Conservation (phyloP, 64 coral and sea anemone genomes). For the Porites lutea region DNA sequence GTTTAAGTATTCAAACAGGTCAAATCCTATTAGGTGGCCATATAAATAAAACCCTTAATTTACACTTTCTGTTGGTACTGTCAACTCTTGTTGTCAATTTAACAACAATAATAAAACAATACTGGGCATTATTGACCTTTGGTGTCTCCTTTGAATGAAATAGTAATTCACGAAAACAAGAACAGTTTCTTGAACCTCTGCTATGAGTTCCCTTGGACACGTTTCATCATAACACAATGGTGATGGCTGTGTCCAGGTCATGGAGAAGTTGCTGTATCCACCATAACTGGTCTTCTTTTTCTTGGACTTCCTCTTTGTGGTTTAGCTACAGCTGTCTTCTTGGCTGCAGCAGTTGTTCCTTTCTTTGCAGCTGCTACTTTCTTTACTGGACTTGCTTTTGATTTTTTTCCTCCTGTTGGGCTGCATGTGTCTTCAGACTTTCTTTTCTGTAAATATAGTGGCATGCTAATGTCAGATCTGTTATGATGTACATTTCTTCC, state of each 20-base stretch:
- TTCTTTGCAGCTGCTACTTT: background rate
- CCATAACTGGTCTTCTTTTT: slow-evolving; percentile 34
- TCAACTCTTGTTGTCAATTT: too few relatives aligned
- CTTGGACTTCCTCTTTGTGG: background rate
- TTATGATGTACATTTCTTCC: too few relatives aligned
- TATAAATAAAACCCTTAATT: too few relatives aligned
- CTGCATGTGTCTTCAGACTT: background rate
- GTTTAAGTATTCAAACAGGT: too few relatives aligned
- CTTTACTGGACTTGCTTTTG: slow-evolving; percentile 4
- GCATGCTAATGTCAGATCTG: too few relatives aligned
- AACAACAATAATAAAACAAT: too few relatives aligned
- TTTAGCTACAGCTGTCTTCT: background rate
- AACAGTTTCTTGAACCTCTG: too few relatives aligned
- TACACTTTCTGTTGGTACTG: too few relatives aligned
- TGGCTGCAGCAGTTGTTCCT: background rate
- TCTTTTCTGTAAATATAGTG: background rate
- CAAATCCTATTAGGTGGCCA: too few relatives aligned
- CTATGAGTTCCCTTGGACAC: background rate
- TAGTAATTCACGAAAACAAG: too few relatives aligned
- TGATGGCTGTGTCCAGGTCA: background rate
- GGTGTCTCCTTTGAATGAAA: too few relatives aligned
- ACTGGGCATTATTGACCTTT: too few relatives aligned
- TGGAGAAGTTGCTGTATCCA: slow-evolving; percentile 56
- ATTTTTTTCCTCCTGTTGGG: background rate
- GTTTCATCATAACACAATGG: background rate